These are phyloP conservation scores for Dynastes hyllus DNA, from an alignment of 2,888 invertebrate species.

Conservation along the genomic window DNA sequence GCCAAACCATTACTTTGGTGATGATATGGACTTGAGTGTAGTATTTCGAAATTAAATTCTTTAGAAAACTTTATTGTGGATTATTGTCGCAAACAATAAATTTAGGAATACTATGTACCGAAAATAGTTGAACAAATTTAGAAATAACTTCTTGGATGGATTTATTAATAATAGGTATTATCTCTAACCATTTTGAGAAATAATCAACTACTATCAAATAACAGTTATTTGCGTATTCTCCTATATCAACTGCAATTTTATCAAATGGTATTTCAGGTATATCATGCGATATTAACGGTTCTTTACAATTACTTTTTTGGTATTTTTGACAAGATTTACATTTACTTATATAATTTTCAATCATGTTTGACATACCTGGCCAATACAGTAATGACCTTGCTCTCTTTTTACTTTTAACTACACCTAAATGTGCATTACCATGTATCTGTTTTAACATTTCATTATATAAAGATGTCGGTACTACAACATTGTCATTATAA, in stretches of 20 bases:
- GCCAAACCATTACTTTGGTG: neutral
- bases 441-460: too few relatives aligned
- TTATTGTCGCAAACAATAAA: neutral
- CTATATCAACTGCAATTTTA: neutral
- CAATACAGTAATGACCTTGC: slow-evolving; percentile 8
- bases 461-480: too few relatives aligned
- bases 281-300: neutral
- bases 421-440: neutral
- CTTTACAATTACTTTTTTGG: neutral
- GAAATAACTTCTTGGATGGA: neutral
- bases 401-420: neutral
- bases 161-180: neutral
- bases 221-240: neutral
- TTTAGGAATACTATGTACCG: neutral
- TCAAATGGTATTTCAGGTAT: neutral
- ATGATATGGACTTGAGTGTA: neutral
- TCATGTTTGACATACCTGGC: neutral
- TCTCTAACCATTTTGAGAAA: slow-evolving; percentile 2
- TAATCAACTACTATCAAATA: neutral
- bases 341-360: slow-evolving; percentile 2
- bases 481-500: too few relatives aligned
- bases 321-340: neutral
- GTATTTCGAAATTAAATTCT: neutral
- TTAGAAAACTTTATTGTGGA: neutral
- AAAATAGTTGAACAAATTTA: neutral